Base-by-base conservation (phyloP, 2,888 invertebrate genomes). In the Operophtera brumata region DNA sequence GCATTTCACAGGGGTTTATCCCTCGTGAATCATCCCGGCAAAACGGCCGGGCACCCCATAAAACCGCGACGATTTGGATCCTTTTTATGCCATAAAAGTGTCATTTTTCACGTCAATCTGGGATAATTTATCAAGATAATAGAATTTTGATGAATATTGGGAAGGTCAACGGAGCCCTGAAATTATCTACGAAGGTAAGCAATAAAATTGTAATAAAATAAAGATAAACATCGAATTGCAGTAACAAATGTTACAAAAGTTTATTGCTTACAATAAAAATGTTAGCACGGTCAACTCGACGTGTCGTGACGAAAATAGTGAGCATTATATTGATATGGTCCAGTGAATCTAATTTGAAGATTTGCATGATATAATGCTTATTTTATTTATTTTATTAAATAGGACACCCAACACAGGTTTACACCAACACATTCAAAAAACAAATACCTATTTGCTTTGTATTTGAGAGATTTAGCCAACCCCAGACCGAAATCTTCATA, bases 191-290 rank as follows among this genome's bases (percentile, higher is more conserved):
- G 2, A 43, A 49, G 36, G 30, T 28, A 12, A 41, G 30, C 42
- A 47, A 47, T 47, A 39, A 44, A 28, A 36, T 13, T 6, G 28
- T 13, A 45, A 50, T 59, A 55, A 56, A 58, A 47, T 50, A 52
- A 41, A 30, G 7, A 52, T 36, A 50, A 52, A 54, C 35, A 54
- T 54, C 37, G 42, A 50, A 54, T 53, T 44, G 42, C 47, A 42
- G 52, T 53, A 50, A 57, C 57, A 51, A 46, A 49, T 45, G 47
- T 52, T 48, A 46, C 49, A 46, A 43, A 50, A 47, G 34, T 58
- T 59, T 57, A 57, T 54, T 51, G 39, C 44, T 42, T 14, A 39
- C 46, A 2, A 41, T 57, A 55, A 59, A 59, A 46, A 35, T 32
- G 41, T 12, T 14, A 37, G 50, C 10, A 39, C 47, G 39, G 39